A percentile compares a stretch with the other conserved stretches of the same genome.
phyloP scores from a whole-genome alignment of 2,113 vertebrate species.

The Sterna hirundo region DNA sequence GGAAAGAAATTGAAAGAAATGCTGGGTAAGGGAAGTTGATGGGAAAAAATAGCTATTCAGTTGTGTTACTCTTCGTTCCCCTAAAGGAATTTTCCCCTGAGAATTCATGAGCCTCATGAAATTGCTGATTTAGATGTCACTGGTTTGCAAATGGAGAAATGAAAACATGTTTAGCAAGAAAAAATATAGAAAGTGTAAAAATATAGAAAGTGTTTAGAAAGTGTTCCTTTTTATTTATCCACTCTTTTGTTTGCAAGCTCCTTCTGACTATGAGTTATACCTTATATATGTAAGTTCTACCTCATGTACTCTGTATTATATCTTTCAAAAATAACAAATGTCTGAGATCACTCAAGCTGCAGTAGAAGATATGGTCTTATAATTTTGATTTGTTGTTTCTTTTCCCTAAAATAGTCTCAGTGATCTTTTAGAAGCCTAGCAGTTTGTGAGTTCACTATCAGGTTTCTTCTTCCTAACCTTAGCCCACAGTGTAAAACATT shows the following conservation, averaged over 20 bases:
- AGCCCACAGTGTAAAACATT: background rate
- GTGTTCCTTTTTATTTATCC: background rate
- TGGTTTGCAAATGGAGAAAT: background rate
- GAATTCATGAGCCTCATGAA: background rate
- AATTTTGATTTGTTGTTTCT: background rate
- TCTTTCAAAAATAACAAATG: constrained; percentile 1
- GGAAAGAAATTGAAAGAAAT: background rate
- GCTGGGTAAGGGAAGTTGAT: background rate
- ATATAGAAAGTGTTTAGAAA: background rate
- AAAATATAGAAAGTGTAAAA: background rate
- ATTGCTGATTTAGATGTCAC: background rate
- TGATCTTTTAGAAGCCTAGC: background rate
- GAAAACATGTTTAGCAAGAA: background rate
- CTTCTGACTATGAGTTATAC: background rate
- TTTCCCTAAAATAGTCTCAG: background rate
- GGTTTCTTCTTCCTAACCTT: background rate
- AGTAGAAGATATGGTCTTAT: background rate
- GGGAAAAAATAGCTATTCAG: background rate
- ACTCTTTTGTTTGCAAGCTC: background rate
- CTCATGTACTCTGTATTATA: background rate
- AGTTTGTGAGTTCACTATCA: background rate
- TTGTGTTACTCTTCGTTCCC: background rate
- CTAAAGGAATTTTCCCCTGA: background rate
- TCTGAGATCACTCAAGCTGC: background rate
- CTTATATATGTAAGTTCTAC: background rate